Conservation (phyloP, 2,797 vertebrate genomes). For the Diceros bicornis region DNA sequence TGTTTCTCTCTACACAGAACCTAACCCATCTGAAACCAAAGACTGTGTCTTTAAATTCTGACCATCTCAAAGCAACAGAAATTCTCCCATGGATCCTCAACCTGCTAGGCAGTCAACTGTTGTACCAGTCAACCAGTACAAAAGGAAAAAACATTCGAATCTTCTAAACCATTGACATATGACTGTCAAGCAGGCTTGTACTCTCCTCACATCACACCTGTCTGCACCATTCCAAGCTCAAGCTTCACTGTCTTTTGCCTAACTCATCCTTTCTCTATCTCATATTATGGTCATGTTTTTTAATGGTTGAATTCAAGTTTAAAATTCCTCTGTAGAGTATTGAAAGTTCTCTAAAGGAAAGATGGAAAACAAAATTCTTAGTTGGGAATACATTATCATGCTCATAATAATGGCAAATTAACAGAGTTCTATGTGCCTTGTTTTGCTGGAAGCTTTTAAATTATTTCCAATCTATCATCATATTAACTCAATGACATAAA, state of each 20-base stretch:
- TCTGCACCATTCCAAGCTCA: neutral
- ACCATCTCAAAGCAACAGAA: slow-evolving; percentile 2
- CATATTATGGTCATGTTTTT: neutral
- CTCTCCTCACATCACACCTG: neutral
- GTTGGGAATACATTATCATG: neutral
- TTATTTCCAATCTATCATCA: neutral
- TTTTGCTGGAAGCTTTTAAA: neutral
- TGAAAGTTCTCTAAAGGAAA: neutral
- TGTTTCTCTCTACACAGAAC: neutral
- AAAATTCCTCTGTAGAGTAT: neutral
- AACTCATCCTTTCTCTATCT: neutral
- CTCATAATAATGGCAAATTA: neutral
- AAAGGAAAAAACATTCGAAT: neutral
- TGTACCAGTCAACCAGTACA: neutral
- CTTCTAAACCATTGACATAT: neutral
- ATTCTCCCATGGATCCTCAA: neutral
- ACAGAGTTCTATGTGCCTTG: neutral
- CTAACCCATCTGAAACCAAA: neutral
- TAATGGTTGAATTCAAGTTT: neutral
- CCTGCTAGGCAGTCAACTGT: neutral
- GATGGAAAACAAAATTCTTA: neutral
- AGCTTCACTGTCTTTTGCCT: neutral
- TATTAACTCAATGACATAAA: neutral
- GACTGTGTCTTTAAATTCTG: neutral
- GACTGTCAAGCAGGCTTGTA: neutral